phyloP scores from a whole-genome alignment of 2,797 vertebrate species.

The Champsocephalus esox region DNA sequence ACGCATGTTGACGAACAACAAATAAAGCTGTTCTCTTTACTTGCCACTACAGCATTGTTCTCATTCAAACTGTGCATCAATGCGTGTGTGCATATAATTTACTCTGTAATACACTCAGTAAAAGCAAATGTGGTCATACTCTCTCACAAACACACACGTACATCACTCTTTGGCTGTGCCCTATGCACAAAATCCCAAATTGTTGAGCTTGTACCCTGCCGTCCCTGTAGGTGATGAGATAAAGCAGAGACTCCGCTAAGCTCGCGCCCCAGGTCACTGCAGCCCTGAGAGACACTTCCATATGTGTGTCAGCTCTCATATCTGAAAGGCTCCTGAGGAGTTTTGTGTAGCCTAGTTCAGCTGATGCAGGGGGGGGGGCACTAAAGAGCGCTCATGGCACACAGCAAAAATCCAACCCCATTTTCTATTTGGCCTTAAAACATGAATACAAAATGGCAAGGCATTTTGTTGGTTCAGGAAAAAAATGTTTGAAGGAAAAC shows the following conservation, averaged over 20 bases:
- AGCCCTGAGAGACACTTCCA: conserved; percentile 69
- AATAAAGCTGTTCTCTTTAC: background rate
- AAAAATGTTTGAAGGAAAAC: conserved; percentile 7
- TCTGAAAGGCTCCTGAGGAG: conserved; percentile 59
- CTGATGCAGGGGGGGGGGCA: conserved; percentile 24
- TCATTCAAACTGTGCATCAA: background rate
- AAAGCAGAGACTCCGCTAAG: conserved; percentile 33
- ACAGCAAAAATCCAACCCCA: conserved; percentile 39
- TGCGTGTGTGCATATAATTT: background rate
- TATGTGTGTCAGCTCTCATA: conserved; percentile 57
- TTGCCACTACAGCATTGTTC: background rate
- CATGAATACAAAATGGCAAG: conserved; percentile 29
- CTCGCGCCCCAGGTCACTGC: conserved; percentile 43
- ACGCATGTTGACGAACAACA: background rate
- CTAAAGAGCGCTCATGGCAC: conserved; percentile 40
- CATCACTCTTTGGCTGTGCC: background rate
- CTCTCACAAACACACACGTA: background rate
- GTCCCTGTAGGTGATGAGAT: conserved; percentile 27
- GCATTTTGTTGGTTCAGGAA: background rate
- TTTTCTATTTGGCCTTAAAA: conserved; percentile 50
- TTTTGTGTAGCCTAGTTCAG: conserved; percentile 28
- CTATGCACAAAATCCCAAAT: conserved; percentile 3
- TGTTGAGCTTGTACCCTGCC: conserved; percentile 7
- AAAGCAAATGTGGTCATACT: conserved; percentile 2
- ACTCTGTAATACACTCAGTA: conserved; percentile 3